Base-by-base conservation (phyloP, 2,888 invertebrate genomes). In the Abrostola tripartita region DNA sequence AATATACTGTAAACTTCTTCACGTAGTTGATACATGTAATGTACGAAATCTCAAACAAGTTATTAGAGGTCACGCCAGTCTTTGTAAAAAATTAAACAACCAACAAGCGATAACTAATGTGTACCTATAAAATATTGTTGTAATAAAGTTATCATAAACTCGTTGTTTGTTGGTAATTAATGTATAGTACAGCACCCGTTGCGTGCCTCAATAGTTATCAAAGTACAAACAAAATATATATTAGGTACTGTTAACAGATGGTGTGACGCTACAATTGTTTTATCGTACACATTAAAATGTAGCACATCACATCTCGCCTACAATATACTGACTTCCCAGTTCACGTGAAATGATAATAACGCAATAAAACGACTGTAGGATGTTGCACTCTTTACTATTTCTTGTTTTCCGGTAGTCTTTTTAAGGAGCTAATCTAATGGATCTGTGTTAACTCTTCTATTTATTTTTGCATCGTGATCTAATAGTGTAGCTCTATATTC, bases 131-230 rank as follows among this genome's bases (percentile, higher is more conserved):
- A 63, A 58, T 59, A 54, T 38, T 64, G 44, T 56, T 59, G 57
- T 53, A 47, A 51, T 52, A 57, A n/a, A 24, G 49, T 56, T 71
- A 71, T 64, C 37, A 58, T 44, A 2, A 24, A 24, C 56, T 38
- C 8, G 56, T 44, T 55, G 56, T 62, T 57, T 10, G 50, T 36
- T 53, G 36, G 38, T 77, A 66, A 63, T 49, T 52, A 51, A 37
- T 44, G 24, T 50, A 42, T 37, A 44, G 42, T 51, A 59, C 9
- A 37, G 36, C 74, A 84, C 88, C 88, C 86, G 77, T 62, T 69
- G 44, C 65, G 88, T 69, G 87, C 90, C 89, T 85, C 87, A 68
- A 68, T 70, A 76, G 71, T 81, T 83, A 85, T 84, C 85, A 83
- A 59, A 72, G 74, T 71, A 71, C 81, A 88, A 89, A 90, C 88